Conservation (phyloP, 1,140 invertebrate genomes). For the Philopotamus ludificatus region DNA sequence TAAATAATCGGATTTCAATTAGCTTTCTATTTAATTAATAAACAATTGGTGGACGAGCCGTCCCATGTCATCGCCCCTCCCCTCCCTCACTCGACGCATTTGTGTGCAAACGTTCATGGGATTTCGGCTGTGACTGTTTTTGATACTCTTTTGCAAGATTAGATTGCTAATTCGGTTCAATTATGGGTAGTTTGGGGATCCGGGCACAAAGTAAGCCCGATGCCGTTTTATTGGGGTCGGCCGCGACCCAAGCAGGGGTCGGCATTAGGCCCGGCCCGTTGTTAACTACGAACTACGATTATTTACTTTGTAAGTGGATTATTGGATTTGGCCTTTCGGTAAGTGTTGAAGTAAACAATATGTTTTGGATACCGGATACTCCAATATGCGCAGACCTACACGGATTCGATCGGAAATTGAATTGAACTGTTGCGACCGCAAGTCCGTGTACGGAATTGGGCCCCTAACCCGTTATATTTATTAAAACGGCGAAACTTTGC, state of each 20-base stretch:
- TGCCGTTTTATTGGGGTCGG: slow-evolving; percentile 31
- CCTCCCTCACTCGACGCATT: neutral
- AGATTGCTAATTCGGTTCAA: slow-evolving; percentile 38
- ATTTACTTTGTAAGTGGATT: slow-evolving; percentile 37
- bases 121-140: slow-evolving; percentile 20
- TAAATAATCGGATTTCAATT: neutral
- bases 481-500: no score
- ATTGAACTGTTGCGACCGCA: no score
- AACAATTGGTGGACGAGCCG: no score
- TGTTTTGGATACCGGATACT: neutral
- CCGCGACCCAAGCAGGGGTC: slow-evolving; percentile 9
- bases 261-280: slow-evolving; percentile 17
- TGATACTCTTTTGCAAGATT: slow-evolving; percentile 31
- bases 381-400: no score
- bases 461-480: no score
- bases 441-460: no score
- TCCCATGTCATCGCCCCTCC: neutral
- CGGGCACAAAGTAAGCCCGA: slow-evolving; percentile 19
- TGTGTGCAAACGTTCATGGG: slow-evolving; percentile 9
- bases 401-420: no score
- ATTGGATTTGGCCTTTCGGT: slow-evolving; percentile 28
- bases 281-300: slow-evolving; percentile 33
- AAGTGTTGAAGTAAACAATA: slow-evolving; percentile 26
- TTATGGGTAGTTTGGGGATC: slow-evolving; percentile 20
- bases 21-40: neutral